phyloP scores from a whole-genome alignment of 2,797 vertebrate species.

The Phalloptychus januarius region DNA sequence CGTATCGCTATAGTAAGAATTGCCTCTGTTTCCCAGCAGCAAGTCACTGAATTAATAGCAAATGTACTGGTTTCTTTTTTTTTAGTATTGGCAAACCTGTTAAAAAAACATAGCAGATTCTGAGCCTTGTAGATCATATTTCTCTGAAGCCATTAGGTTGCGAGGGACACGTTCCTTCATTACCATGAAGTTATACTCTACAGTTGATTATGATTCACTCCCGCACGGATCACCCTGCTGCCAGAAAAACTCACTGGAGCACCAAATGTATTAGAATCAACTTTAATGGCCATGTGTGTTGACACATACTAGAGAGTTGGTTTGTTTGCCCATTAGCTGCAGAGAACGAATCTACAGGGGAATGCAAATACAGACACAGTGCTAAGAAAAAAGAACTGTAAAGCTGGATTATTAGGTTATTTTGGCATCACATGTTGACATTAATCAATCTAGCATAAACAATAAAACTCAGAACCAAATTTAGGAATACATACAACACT shows the following conservation, averaged over 20 bases:
- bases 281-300: conserved; percentile 17
- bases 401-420: not conserved
- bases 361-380: not conserved
- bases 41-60: not conserved
- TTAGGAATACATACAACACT: not conserved
- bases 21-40: not conserved
- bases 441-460: not conserved
- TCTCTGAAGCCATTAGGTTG: not conserved
- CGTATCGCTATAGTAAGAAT: conserved; percentile 8
- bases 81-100: not conserved
- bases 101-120: not conserved
- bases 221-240: not conserved
- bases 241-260: conserved; percentile 6
- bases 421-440: conserved; percentile 5
- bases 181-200: conserved; percentile 4
- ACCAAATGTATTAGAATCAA: conserved; percentile 9
- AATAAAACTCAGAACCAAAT: not conserved
- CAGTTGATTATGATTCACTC: conserved; percentile 12
- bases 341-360: not conserved
- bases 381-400: not conserved
- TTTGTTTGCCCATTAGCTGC: conserved; percentile 19
- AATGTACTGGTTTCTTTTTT: not conserved
- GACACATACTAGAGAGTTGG: conserved; percentile 6
- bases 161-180: conserved; percentile 17
- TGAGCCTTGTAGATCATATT: not conserved